Evolutionary conservation across 2,888 invertebrate genomes (phyloP).

Genomic region (Perdita meconis): DNA sequence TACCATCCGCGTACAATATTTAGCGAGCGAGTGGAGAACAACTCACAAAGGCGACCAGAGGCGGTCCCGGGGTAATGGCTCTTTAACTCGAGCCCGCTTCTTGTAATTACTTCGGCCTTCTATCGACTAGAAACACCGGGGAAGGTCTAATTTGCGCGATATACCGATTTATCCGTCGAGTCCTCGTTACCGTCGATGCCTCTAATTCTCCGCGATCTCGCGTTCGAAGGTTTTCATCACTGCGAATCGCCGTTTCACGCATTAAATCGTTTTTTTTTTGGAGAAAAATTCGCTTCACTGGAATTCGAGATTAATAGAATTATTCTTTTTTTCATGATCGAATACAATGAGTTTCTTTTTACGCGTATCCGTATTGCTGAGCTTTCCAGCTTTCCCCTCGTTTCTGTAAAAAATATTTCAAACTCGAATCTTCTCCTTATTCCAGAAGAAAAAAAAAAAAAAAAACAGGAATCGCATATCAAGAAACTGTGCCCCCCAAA

Average conservation of each 20-base stretch:
- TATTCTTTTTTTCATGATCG: no score
- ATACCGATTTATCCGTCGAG: conserved; percentile 37
- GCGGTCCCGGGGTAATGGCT: conserved; percentile 51
- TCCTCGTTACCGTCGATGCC: conserved; percentile 23
- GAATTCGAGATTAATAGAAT: no score
- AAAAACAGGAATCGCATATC: no score
- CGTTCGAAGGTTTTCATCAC: no score
- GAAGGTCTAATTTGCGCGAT: conserved; percentile 46
- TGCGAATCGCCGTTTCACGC: no score
- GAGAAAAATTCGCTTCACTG: no score
- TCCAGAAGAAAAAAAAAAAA: no score
- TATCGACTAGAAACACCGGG: conserved; percentile 25
- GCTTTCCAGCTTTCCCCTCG: not conserved
- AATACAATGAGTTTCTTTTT: no score
- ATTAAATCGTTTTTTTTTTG: no score
- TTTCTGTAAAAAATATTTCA: no score
- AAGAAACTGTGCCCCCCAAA: not conserved
- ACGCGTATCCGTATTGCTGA: no score
- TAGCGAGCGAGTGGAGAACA: conserved; percentile 41
- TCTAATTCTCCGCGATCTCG: conserved; percentile 12
- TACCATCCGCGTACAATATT: conserved; percentile 52
- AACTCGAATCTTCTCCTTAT: no score
- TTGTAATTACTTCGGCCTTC: conserved; percentile 49
- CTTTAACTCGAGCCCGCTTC: conserved; percentile 46
- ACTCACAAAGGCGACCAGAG: conserved; percentile 42